Percentiles rank a stretch among this genome's conserved stretches.
Conservation (phyloP, 2,113 vertebrate species). For the Xerus inauris region DNA sequence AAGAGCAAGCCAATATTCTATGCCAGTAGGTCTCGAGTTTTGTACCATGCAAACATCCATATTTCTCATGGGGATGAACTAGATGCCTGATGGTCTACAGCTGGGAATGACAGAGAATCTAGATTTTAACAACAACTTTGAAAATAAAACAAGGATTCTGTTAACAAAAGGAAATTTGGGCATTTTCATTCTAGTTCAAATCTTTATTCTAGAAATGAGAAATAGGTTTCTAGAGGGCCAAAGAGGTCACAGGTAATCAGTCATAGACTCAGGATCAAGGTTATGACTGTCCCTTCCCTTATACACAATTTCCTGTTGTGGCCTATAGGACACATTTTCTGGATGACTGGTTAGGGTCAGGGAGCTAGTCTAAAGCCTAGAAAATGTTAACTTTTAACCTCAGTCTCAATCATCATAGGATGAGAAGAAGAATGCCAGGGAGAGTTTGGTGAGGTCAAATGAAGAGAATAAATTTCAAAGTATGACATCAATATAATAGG, state of each 20-base stretch:
- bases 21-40: not conserved
- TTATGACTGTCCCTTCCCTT: not conserved
- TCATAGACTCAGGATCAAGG: not conserved
- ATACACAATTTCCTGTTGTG: not conserved
- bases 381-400: not conserved
- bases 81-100: not conserved
- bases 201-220: slow-evolving; percentile 31
- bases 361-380: not conserved
- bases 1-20: not conserved
- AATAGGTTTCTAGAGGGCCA: not conserved
- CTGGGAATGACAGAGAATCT: not conserved
- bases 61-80: not conserved
- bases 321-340: not conserved
- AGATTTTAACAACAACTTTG: not conserved
- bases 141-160: not conserved
- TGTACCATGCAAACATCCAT: not conserved
- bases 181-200: not conserved
- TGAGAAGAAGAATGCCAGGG: slow-evolving; percentile 9
- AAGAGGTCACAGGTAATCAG: too few relatives aligned
- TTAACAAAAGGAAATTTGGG: not conserved
- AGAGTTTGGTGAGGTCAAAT: slow-evolving; percentile 13
- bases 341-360: not conserved
- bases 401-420: not conserved
- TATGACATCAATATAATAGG: not conserved
- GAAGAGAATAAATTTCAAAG: slow-evolving; percentile 43